Evolutionary conservation across 2,113 vertebrate genomes (phyloP).

Genomic region (Tupaia chinensis): DNA sequence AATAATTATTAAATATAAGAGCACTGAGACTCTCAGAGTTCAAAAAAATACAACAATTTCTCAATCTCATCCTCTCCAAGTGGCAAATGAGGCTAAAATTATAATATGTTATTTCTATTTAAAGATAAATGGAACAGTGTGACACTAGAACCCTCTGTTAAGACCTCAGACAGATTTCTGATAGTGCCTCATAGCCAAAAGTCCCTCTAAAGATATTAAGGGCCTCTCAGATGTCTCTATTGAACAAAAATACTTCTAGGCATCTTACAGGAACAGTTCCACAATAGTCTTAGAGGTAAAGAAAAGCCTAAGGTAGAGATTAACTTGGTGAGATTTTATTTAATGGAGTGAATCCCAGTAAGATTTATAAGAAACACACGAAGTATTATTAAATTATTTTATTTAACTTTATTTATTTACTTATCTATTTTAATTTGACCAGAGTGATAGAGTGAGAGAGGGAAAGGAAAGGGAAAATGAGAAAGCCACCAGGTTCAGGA

Average conservation of each 20-base stretch:
- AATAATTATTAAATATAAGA: neutral
- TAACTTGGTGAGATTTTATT: neutral
- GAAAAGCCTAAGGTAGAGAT: neutral
- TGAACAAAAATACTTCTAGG: conserved; percentile 18
- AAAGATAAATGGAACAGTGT: neutral
- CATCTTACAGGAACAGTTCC: neutral
- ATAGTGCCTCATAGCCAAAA: neutral
- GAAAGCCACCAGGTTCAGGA: no score
- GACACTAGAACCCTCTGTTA: neutral
- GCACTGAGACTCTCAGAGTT: neutral
- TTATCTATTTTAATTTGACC: no score
- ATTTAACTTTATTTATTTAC: no score
- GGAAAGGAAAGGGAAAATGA: no score
- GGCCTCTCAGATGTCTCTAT: neutral
- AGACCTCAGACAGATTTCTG: neutral
- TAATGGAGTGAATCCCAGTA: neutral
- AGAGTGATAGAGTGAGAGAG: no score
- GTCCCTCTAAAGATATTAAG: neutral
- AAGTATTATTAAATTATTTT: no score
- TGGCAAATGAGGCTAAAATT: neutral
- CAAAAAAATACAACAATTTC: conserved; percentile 29
- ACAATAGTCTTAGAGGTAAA: neutral
- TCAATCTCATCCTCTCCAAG: neutral
- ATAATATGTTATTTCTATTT: neutral
- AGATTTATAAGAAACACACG: neutral